phyloP scores from a whole-genome alignment of 2,888 invertebrate genomes.

The Hirtodrosophila histrioides region DNA sequence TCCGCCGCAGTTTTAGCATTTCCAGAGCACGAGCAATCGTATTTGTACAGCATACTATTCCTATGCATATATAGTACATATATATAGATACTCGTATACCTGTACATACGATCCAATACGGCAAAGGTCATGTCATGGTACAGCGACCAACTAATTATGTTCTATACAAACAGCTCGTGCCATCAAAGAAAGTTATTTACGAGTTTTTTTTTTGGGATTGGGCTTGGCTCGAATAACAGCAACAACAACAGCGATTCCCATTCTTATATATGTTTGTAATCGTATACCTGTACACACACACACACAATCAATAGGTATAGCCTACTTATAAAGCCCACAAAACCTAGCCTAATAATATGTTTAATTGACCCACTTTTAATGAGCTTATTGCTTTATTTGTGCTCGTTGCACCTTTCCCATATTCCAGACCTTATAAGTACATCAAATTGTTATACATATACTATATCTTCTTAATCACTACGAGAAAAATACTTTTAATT shows the following conservation, averaged over 20 bases:
- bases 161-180: constrained; percentile 53
- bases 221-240: constrained; percentile 42
- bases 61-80: no score
- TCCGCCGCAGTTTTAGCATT: constrained; percentile 1
- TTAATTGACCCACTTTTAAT: constrained; percentile 31
- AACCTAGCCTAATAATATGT: constrained; percentile 22
- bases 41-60: constrained; percentile 5
- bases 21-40: constrained; percentile 12
- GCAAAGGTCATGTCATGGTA: constrained; percentile 78
- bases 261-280: constrained; percentile 1
- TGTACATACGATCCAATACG: constrained; percentile 21
- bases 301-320: neutral
- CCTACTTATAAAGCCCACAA: constrained; percentile 23
- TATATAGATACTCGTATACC: no score
- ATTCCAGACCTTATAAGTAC: constrained; percentile 10
- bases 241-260: constrained; percentile 18
- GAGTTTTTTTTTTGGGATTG: constrained; percentile 17
- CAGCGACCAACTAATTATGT: constrained; percentile 74
- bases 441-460: no score
- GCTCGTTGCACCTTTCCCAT: neutral
- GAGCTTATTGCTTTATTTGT: constrained; percentile 17
- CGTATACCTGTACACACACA: no score
- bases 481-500: no score
- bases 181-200: constrained; percentile 54
- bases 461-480: no score